Base-by-base conservation (phyloP, 1,140 invertebrate species). In the Liolophura sinensis region DNA sequence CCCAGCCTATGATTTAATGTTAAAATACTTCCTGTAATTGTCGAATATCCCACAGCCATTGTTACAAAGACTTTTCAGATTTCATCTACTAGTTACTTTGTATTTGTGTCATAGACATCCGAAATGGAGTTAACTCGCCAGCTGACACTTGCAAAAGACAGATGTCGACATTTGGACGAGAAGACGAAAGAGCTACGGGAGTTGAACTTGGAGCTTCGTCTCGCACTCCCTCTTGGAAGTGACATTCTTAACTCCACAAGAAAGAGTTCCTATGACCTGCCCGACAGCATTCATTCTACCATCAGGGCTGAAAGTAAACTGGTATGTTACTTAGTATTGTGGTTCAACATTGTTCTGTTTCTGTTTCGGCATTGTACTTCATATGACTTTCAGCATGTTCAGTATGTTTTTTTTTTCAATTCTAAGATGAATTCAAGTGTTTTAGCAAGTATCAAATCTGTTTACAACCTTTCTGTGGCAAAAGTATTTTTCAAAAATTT, bases 101-200 rank as follows among this genome's bases (percentile, higher is more conserved):
- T 40, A 40, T 40, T n/a, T 40, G 31, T 20, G 16, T 61, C 62
- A 9, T 56, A 82, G 80, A 77, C 73, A 22, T 57, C 64, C 12
- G 78, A 78, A 47, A 80, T 79, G 54, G 80, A 80, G 54, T 52
- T 79, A 1, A 67, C 64, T 24, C 55, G 79, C 25, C 77, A 80
- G 51, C 67, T 79, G 48, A 74, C 80, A 48, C 51, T 79, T 60
- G 80, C 81, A 63, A 79, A 78, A 65, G 78, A 81, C 27, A 80
- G 79, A 58, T 74, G 66, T 25, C 65, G 75, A 46, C 75, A 71
- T 61, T 67, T 78, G 20, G 78, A 82, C 25, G 67, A 74, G 48
- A 74, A 73, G 50, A 65, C 73, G 6, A 75, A 73, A 52, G 78
- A 80, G 22, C 62, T 77, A n/a, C 65, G 75, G 25, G 75, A 76